phyloP scores from a whole-genome alignment of 2,113 vertebrate species.

The Semnopithecus entellus region DNA sequence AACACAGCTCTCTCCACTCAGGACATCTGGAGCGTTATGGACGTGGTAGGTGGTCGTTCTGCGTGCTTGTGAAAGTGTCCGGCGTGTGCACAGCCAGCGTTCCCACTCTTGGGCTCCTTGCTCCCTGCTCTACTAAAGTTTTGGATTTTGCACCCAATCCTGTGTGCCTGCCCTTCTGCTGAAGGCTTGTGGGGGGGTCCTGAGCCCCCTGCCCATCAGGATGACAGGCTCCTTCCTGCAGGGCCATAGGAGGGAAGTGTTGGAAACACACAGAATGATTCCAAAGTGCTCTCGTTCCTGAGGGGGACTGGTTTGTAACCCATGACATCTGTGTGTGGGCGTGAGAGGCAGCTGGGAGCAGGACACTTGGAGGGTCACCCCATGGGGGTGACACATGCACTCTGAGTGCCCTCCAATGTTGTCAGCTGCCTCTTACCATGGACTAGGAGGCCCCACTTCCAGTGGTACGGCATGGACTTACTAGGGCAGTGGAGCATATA shows the following conservation, averaged over 20 bases:
- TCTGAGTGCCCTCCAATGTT: no score
- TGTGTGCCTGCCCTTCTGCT: constrained; percentile 46
- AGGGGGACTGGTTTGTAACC: not conserved
- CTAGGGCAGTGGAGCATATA: no score
- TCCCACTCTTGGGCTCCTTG: constrained; percentile 75
- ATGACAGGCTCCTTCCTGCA: not conserved
- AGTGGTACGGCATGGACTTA: no score
- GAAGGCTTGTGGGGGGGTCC: not conserved
- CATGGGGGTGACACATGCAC: no score
- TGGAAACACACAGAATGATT: not conserved
- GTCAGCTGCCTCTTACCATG: no score
- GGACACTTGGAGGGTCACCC: not conserved
- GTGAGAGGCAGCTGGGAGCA: no score
- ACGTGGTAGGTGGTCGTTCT: constrained; percentile 76
- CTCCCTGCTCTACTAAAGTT: constrained; percentile 78
- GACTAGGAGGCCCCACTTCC: no score
- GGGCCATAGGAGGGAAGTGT: not conserved
- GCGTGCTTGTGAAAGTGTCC: constrained; percentile 60
- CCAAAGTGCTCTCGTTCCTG: not conserved
- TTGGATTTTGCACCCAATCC: constrained; percentile 52
- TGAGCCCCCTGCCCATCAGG: not conserved
- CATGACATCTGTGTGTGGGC: not conserved
- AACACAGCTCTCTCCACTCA: constrained; percentile 83
- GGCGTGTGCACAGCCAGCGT: constrained; percentile 62
- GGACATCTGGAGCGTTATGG: constrained; percentile 81